Evolutionary conservation across 2,888 invertebrate species (phyloP).

Genomic region (Nipponacmea schrenckii): DNA sequence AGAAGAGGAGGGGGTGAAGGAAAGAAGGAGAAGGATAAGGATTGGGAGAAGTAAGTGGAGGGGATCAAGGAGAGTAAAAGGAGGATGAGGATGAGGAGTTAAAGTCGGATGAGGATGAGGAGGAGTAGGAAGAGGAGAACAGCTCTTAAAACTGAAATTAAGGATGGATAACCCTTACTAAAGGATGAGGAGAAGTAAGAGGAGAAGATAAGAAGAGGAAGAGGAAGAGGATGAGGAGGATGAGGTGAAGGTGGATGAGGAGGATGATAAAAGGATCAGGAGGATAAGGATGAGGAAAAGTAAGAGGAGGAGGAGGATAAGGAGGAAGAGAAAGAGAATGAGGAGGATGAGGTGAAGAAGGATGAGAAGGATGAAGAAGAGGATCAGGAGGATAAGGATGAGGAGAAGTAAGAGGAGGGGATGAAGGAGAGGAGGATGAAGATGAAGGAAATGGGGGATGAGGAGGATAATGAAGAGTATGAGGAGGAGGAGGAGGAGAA

Average conservation of each 20-base stretch:
- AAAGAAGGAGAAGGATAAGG: not conserved
- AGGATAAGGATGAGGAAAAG: conserved; percentile 12
- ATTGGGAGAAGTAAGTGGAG: not conserved
- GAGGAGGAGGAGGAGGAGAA: conserved; percentile 1
- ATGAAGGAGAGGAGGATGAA: not conserved
- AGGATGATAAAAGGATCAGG: conserved; percentile 17
- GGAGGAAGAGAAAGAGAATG: conserved; percentile 8
- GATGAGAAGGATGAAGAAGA: not conserved
- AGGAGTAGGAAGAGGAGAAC: not conserved
- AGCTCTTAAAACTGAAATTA: too few relatives aligned
- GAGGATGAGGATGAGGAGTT: not conserved
- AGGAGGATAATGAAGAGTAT: not conserved
- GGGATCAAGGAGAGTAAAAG: not conserved
- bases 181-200: not conserved
- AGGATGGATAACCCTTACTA: too few relatives aligned
- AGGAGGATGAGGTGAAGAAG: not conserved
- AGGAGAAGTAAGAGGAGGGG: not conserved
- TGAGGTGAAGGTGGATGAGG: not conserved
- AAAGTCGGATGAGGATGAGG: not conserved
- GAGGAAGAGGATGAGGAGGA: not conserved
- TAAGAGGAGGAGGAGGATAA: conserved; percentile 17
- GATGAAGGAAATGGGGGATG: not conserved
- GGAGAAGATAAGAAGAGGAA: not conserved
- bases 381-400: conserved; percentile 15
- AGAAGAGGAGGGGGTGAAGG: not conserved